Evolutionary conservation across 1,140 invertebrate genomes (phyloP), one percentile per base, ranked within the genome.

Genomic region (Manduca sexta): DNA sequence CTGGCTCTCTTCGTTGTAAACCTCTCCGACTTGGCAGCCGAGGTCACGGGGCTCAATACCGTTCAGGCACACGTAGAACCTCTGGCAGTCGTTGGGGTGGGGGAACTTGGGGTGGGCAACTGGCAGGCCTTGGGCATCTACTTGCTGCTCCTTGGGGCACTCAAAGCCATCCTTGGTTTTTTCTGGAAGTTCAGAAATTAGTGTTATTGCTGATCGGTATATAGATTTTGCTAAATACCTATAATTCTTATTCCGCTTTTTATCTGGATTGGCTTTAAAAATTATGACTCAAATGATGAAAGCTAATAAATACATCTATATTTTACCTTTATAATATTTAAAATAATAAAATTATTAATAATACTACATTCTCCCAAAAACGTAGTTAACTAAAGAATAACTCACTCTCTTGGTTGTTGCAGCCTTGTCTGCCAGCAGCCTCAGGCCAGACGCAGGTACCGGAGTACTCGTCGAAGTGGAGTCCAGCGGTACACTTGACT

Each of bases 401-500:
- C 82, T 84, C 67, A 88, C 87, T 87, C 11, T 86, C 82, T 49
- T 87, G 79, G 1, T 66, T 69, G 39, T 85, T 86, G 79, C 93
- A 94, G 63, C 93, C 93, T 65, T 91, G 87, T 67, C 94, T 89
- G 52, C 90, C 92, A 16, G 93, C 93, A 5, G 92, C 88, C 35
- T 94, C 93, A 1, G 95, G 94, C 94, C 94, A 97, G 13, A 95
- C 94, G 66, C 95, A 96, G 12, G 93, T 94, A 18, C 93, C 93
- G 33, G 90, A 91, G 80, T 92, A 95, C 69, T 96, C 94, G 64
- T 96, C 94, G 76, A 96, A 97, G 67, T 95, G 94, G 5, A 97
- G 88, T 7, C 95, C 94, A 52, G 92, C 90, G 0, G 95, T 95
- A 74, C 95, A 97, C 31, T 90, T 92, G 60, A 93, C 93, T 74